Base-by-base conservation (phyloP, 2,888 invertebrate species). In the Brachypterus glaber region DNA sequence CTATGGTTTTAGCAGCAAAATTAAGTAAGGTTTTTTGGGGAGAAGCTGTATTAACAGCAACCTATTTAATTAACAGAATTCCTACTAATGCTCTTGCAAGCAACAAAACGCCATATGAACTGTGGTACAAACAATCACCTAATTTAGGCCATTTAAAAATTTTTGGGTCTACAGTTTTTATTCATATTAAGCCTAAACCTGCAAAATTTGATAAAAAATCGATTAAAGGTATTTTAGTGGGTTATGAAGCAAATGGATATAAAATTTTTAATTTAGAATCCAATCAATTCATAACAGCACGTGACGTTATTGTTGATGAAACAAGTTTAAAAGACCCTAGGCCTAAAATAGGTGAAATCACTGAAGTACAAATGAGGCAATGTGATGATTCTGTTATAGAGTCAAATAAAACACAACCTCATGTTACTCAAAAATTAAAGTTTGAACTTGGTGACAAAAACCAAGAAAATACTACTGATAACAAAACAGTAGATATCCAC, bases 1-100 rank as follows among this genome's bases (percentile, higher is more conserved):
- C 43, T 8, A 41, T 43, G 43, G 14, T 37, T 37, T 40, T 45
- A 32, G 47, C 55, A 30, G 52, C 56, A 3, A 47, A 53, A 11
- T 31, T 59, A 3, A 37, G 41, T n/a, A 59, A 62, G 43, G 4
- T 3, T 3, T 60, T 63, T 38, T 63, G 60, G 61, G 54, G 54
- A 24, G 59, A 60, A 41, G 40, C 43, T 4, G 33, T 43, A 33
- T 17, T 43, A 4, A 37, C 36, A 21, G 43, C 43, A 17, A 37
- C 33, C 3, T 43, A 35, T 27, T 33, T 63, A 14, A 41, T 37
- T 14, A 43, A 43, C 33, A 2, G 9, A 21, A 29, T 24, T 8
- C 43, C 37, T 8, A 43, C 53, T n/a, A n/a, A 45, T 51, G 55
- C 55, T 15, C 17, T 41, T 8, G 33, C 30, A 37, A n/a, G 7